phyloP scores from a whole-genome alignment of 1,140 invertebrate genomes.

The Leptoteleia sp. region DNA sequence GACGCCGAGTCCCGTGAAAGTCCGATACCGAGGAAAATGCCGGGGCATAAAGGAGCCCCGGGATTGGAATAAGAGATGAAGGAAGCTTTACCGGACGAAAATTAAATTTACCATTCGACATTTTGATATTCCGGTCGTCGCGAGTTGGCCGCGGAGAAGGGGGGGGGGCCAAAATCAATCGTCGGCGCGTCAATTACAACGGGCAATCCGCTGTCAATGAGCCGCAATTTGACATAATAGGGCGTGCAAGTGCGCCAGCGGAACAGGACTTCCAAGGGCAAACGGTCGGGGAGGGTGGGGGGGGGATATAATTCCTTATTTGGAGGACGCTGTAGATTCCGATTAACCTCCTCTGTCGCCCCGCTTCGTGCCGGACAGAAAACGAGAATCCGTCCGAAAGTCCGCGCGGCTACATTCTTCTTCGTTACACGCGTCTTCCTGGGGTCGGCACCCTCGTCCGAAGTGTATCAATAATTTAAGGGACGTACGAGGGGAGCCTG shows the following conservation, averaged over 20 bases:
- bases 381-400: slow-evolving; percentile 51
- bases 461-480: slow-evolving; percentile 64
- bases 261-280: slow-evolving; percentile 31
- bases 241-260: slow-evolving; percentile 49
- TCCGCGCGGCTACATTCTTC: slow-evolving; percentile 68
- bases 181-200: slow-evolving; percentile 68
- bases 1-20: too few relatives aligned
- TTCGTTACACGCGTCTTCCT: slow-evolving; percentile 66
- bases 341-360: slow-evolving; percentile 63
- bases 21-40: slow-evolving; percentile 29
- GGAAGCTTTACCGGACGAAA: not conserved
- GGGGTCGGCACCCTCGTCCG: slow-evolving; percentile 61
- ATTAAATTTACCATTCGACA: slow-evolving; percentile 5
- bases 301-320: slow-evolving; percentile 71
- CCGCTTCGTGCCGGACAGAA: slow-evolving; percentile 1
- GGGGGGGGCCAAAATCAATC: slow-evolving; percentile 61
- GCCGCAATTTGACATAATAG: slow-evolving; percentile 72
- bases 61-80: not conserved
- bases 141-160: not conserved
- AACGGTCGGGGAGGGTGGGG: too few relatives aligned
- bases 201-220: slow-evolving; percentile 73
- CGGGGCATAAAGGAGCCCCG: slow-evolving; percentile 1
- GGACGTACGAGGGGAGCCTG: slow-evolving; percentile 7
- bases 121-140: slow-evolving; percentile 12
- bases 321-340: slow-evolving; percentile 69